Evolutionary conservation across 2,888 invertebrate genomes (phyloP), one percentile per base, ranked within the genome.

Genomic region (Octonoba sinensis): DNA sequence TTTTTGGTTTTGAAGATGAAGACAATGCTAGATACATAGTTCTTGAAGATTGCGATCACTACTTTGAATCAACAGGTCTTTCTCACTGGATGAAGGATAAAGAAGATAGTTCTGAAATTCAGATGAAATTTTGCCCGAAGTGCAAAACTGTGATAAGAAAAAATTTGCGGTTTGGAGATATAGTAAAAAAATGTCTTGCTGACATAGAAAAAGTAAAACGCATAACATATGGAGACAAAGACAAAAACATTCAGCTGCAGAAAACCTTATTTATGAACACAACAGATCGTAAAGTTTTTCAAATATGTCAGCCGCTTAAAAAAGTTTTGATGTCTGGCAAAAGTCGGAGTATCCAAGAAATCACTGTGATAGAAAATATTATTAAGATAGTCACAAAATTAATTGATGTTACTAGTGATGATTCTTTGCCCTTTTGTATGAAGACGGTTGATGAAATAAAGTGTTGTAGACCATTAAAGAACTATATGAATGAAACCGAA

Each of bases 141-240:
- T 84, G 84, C 57, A 83, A 83, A 65, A 76, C 60, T 20, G 89
- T 91, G 0, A 91, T 93, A 16, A 88, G 91, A 18, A 90, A 89
- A 85, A 92, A 91, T 1, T 88, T 88, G 59, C 89, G 92, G 18
- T 93, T 92, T 87, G 91, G 91, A 81, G 90, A 91, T 82, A 84
- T 89, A 1, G 89, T 92, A 13, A 89, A 89, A 82, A 78, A 72
- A 89, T 90, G 86, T 3, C 85, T 88, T 11, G 64, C 76, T 20
- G 87, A 89, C 74, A 87, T 90, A 36, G 86, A 87, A 75, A 66
- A 83, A 13, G 88, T 90, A 0, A 88, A 88, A 82, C 79, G 44
- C 12, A 86, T 86, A 54, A 72, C 86, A 13, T 87, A 86, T 84
- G 87, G 87, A 12, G 69, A 85, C 47, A 44, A 56, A 15, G 13